Evolutionary conservation across 2,113 vertebrate species (phyloP), one percentile per base, ranked within the genome.

Genomic region (Empidonax alnorum): DNA sequence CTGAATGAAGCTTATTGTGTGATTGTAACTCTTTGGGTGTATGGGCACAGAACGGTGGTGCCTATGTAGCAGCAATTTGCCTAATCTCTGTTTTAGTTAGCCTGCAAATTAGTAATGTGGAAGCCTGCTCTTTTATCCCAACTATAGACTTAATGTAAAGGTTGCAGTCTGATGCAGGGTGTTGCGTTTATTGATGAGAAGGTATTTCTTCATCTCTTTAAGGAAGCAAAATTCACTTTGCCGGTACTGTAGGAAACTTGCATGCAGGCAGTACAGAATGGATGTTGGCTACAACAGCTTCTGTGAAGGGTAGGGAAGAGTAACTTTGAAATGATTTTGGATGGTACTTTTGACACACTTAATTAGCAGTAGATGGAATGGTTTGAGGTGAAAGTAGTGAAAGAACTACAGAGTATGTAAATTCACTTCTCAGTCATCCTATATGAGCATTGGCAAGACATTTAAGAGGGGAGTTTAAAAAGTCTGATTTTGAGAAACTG

Each of bases 231-330:
- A 67, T 62, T 69, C 3, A 7, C 16, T 74, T 71, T 62, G 14
- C 39, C 31, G 47, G 17, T 67, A 8, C 13, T 49, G 1, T 14
- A 78, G 42, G 35, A 20, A 68, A 59, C 14, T 9, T 10, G 6
- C 1, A 25, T 25, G n/a, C 9, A 49, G 50, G 41, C 41, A 69
- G 6, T 3, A 23, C 13, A 27, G 37, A 22, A 52, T 24, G 42
- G 10, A 0, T 7, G 3, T 37, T 14, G 46, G 37, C 49, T 76
- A 23, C 12, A 67, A 10, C 10, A 72, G 24, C 39, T 67, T 35
- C n/a, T 55, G 33, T 39, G 0, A 0, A 61, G 27, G 47, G 33
- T 31, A 68, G 25, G 35, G 24, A 77, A 28, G 24, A 47, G 27
- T 3, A 59, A 50, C 15, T 85, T 6, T 14, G 56, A 67, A 59